Evolutionary conservation across 1,140 invertebrate species (phyloP).

Genomic region (Phocides pigmalion): DNA sequence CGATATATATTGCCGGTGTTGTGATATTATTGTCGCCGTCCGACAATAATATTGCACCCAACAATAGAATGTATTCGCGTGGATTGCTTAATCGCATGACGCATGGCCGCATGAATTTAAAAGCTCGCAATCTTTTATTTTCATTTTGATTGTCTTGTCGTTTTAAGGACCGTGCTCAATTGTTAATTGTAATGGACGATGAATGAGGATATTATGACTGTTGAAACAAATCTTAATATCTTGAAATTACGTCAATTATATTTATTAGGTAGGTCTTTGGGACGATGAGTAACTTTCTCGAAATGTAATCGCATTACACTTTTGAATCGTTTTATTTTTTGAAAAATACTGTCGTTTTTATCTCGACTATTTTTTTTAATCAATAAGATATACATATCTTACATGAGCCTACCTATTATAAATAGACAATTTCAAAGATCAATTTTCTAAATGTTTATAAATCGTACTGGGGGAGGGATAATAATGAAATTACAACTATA

Average conservation of each 20-base stretch:
- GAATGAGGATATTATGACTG: slow-evolving; percentile 8
- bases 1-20: slow-evolving; percentile 44
- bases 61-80: slow-evolving; percentile 31
- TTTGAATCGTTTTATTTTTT: too few species aligned
- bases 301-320: too few species aligned
- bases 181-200: slow-evolving; percentile 18
- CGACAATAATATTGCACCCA: slow-evolving; percentile 31
- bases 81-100: slow-evolving; percentile 17
- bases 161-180: slow-evolving; percentile 7
- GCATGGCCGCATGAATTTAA: slow-evolving; percentile 27
- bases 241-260: too few species aligned
- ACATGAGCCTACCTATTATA: too few species aligned
- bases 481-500: too few species aligned
- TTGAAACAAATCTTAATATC: neutral
- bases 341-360: too few species aligned
- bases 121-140: slow-evolving; percentile 21
- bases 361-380: too few species aligned
- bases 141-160: slow-evolving; percentile 17
- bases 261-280: neutral
- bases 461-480: too few species aligned
- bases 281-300: neutral
- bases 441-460: too few species aligned
- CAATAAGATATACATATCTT: too few species aligned
- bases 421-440: too few species aligned
- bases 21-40: slow-evolving; percentile 39